A percentile compares a stretch with the other conserved stretches of the same genome.
These are phyloP conservation scores for Trinectes maculatus DNA, from an alignment of 2,113 vertebrate genomes.

Conservation along the genomic window DNA sequence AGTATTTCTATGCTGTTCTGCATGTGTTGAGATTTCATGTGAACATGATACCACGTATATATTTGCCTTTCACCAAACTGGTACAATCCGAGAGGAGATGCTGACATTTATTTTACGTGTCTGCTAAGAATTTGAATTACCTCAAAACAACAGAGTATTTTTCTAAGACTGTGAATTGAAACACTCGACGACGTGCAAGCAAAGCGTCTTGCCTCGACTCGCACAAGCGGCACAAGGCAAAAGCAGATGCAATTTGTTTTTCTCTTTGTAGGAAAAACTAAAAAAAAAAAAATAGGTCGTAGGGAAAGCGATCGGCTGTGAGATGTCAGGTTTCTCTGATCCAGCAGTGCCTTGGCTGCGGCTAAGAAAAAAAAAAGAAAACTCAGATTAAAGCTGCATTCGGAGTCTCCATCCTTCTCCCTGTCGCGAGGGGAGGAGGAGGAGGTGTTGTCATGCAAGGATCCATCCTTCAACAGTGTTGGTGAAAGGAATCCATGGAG, in stretches of 20 bases:
- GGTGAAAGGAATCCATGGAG: constrained; percentile 89
- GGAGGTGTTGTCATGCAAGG: constrained; percentile 60
- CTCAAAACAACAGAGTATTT: constrained; percentile 80
- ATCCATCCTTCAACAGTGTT: constrained; percentile 78
- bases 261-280: constrained; percentile 13
- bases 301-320: constrained; percentile 66
- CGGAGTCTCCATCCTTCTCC: constrained; percentile 59
- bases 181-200: constrained; percentile 37
- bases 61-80: constrained; percentile 93
- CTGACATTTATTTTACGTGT: constrained; percentile 81
- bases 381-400: constrained; percentile 66
- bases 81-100: constrained; percentile 73
- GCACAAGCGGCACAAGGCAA: constrained; percentile 62
- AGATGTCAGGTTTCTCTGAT: constrained; percentile 64
- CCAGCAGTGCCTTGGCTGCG: constrained; percentile 84
- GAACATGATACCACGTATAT: constrained; percentile 53
- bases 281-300: constrained; percentile 5
- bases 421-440: constrained; percentile 16
- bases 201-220: constrained; percentile 33
- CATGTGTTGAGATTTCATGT: constrained; percentile 75
- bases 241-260: constrained; percentile 57
- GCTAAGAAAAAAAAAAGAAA: constrained; percentile 54
- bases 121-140: constrained; percentile 83
- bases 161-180: constrained; percentile 86
- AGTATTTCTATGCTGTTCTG: constrained; percentile 54